Evolutionary conservation across 2,797 vertebrate species (phyloP), one percentile per base, ranked within the genome.

Genomic region (Menidia menidia): DNA sequence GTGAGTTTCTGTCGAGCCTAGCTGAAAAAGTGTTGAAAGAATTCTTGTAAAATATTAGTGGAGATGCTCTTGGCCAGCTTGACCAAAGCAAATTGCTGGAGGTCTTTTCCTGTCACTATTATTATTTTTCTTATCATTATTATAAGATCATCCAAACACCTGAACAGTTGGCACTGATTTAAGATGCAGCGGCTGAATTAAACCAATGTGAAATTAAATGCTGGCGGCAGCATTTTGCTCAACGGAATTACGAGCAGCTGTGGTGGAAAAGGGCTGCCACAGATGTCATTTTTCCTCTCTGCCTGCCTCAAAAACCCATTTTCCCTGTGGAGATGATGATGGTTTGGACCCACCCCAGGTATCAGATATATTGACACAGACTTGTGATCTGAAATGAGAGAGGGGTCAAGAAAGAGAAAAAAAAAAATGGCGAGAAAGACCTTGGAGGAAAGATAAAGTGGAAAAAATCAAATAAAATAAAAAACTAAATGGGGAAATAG

Each of bases 291-390:
- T 54, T 6, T 30, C 41, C 39, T 15, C 14, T 45, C 33, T 2
- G 1, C 4, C 32, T 42, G 32, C 15, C 18, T 55, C 45, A 32
- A 51, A 42, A 61, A 19, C 13, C 42, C 13, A 35, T 56, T 75
- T 56, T 60, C 32, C 44, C 41, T 60, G 61, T 9, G 18, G 31
- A 45, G 61, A 43, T 60, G 55, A 64, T 31, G 52, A 25, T 11
- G 33, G 66, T 35, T 57, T 31, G 57, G 61, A 70, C 64, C 58
- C 35, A 60, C 30, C 30, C 57, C 30, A 57, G 50, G 19, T 60
- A 33, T 62, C 16, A 15, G 44, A 59, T 60, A 16, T 44, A 32
- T 55, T 54, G 60, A 69, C 50, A 31, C 12, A 50, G 18, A 35
- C 61, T 32, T 15, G 43, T 16, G 54, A 31, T 19, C 10, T 32